These are phyloP conservation scores for Anarrhichthys ocellatus DNA, from an alignment of 2,113 vertebrate species.

Conservation along the genomic window DNA sequence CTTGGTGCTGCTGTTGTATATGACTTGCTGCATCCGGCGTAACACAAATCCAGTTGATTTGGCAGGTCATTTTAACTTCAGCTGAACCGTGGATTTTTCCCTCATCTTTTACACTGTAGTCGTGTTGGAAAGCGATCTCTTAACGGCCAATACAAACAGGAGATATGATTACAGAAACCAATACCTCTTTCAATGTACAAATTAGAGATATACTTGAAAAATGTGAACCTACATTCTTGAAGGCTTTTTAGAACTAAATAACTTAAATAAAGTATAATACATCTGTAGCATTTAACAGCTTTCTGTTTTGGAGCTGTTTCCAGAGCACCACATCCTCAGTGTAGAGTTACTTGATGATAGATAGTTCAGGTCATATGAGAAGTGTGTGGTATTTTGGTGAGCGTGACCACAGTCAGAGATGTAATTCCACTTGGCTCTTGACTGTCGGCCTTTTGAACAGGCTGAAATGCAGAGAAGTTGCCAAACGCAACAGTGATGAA, in stretches of 20 bases:
- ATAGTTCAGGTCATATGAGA: conserved; percentile 67
- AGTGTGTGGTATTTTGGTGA: conserved; percentile 58
- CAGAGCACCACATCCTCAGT: conserved; percentile 34
- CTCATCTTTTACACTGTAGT: background rate
- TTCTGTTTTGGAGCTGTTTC: conserved; percentile 11
- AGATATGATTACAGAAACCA: background rate
- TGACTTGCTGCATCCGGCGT: background rate
- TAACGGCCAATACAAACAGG: background rate
- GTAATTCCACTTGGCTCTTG: conserved; percentile 58
- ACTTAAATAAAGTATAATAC: background rate
- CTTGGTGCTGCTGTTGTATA: background rate
- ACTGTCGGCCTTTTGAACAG: conserved; percentile 39
- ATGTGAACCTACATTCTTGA: background rate
- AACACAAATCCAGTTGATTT: background rate
- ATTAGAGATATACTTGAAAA: background rate
- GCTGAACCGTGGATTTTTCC: background rate
- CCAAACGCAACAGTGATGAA: conserved; percentile 58
- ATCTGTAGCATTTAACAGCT: conserved; percentile 6
- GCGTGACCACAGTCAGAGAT: conserved; percentile 29
- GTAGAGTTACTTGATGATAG: conserved; percentile 61
- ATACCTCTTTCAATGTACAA: background rate
- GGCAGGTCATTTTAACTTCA: background rate
- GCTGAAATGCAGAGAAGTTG: conserved; percentile 55
- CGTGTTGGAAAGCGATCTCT: background rate
- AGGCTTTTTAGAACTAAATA: background rate